Evolutionary conservation across 2,888 invertebrate genomes (phyloP), one percentile per base, ranked within the genome.

Genomic region (Hyalella azteca): DNA sequence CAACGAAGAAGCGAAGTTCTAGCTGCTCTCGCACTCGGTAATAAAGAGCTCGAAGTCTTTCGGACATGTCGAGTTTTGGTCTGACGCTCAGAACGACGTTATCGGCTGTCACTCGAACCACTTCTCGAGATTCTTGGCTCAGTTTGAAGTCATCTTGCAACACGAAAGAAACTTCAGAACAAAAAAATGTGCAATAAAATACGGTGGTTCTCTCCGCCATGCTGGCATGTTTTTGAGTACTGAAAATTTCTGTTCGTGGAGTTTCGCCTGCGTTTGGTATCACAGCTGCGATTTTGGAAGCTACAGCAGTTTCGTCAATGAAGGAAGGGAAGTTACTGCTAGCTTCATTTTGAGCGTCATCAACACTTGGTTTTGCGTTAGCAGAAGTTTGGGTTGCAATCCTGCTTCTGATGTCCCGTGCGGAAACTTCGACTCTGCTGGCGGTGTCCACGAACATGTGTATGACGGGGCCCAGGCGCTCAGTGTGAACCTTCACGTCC

Each of bases 341-440:
- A 54, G 78, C 19, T n/a, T n/a, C n/a, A n/a, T n/a, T n/a, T n/a
- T n/a, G n/a, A 39, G 49, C n/a, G 77, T 39, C 2, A 49, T 50
- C 40, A 39, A 15, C n/a, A 39, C 59, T 29, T 9, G 73, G 40
- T 36, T 32, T 78, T 7, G 60, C 11, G 3, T 66, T 45, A 19
- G 39, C n/a, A 36, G 73, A 22, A 26, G 22, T 36, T 19, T 66
- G 66, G 4, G 86, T 82, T 84, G 87, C 81, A 39, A 94, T 89
- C 73, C 95, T 90, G 60, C 91, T 91, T 85, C 95, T 90, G 36
- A 95, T 93, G 86, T 94, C 94, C 85, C 92, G 92, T 3, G 95
- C 95, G 7, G 93, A 93, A 84, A 95, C 91, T 87, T 95, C 94
- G 81, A 92, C 91, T 86, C 92, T 90, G 77, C 91, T 92, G 78